A percentile compares a stretch with the other conserved stretches of the same genome.
Evolutionary conservation across 2,888 invertebrate species (phyloP).

Genomic region (Emesis castigata): DNA sequence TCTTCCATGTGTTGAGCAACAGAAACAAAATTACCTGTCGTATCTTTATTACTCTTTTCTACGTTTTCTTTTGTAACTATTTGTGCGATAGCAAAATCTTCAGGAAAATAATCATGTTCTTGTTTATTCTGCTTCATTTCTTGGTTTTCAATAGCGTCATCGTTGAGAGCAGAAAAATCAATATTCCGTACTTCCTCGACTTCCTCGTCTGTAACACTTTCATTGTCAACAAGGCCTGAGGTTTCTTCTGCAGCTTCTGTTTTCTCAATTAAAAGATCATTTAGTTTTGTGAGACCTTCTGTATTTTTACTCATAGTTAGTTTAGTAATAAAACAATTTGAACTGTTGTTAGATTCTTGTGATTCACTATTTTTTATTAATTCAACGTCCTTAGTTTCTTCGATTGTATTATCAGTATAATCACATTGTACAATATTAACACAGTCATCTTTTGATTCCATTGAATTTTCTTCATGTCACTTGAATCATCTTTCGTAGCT

Average conservation of each 20-base stretch:
- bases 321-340: not conserved
- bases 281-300: not conserved
- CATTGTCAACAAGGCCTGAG: not conserved
- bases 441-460: not conserved
- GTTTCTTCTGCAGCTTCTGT: not conserved
- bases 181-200: not conserved
- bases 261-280: not conserved
- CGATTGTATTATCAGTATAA: not conserved
- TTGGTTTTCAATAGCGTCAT: not conserved
- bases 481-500: not conserved
- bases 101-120: not conserved
- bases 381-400: not conserved
- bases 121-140: not conserved
- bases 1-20: not conserved
- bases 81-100: no score
- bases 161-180: not conserved
- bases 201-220: not conserved
- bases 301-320: not conserved
- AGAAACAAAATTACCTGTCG: no score
- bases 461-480: not conserved
- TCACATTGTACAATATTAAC: not conserved
- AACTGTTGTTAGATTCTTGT: not conserved
- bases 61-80: no score
- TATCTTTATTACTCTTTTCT: no score
- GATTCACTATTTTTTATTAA: not conserved